Base-by-base conservation (phyloP, 2,113 vertebrate genomes). In the Hyaena hyaena region DNA sequence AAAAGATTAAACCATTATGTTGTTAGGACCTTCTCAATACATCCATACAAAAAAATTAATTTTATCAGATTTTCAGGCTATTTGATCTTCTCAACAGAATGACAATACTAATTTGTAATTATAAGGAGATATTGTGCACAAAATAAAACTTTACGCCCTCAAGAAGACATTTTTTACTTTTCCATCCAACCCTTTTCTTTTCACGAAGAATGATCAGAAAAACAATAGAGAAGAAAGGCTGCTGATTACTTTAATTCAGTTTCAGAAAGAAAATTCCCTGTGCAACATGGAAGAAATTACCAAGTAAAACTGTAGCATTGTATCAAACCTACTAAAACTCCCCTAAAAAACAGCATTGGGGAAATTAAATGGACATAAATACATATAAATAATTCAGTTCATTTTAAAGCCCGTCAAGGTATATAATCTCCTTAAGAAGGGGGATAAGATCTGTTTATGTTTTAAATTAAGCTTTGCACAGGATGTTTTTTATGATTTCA, bases 311-410 rank as follows among this genome's bases (percentile, higher is more conserved):
- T 92, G 83, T 74, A 92, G 95, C 31, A 88, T 48, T 73, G 21
- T 90, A 94, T 81, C 69, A 92, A 89, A 82, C 71, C 39, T 96
- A 86, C 74, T 92, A 93, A 85, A 96, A 84, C 9, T 69, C 55
- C 39, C 90, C 80, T 88, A 90, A 95, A 97, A 95, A 94, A 9
- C 11, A 96, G 80, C 93, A 96, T 90, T 96, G 71, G 45, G 55
- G 35, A 97, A 93, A 97, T 93, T 94, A 97, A 96, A 96, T 85
- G 83, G 45, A 92, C 71, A 94, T 91, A 96, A 97, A 93, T 93
- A 93, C 65, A 53, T 28, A 87, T 89, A 95, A 93, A 97, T 95
- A 97, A 96, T 86, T 80, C 63, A 83, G 90, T 68, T 58, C 45
- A 86, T 91, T 95, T 97, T 61, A 90, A 97, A 95, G 85, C 50